Base-by-base conservation (phyloP, 2,797 vertebrate genomes). In the Mus caroli region DNA sequence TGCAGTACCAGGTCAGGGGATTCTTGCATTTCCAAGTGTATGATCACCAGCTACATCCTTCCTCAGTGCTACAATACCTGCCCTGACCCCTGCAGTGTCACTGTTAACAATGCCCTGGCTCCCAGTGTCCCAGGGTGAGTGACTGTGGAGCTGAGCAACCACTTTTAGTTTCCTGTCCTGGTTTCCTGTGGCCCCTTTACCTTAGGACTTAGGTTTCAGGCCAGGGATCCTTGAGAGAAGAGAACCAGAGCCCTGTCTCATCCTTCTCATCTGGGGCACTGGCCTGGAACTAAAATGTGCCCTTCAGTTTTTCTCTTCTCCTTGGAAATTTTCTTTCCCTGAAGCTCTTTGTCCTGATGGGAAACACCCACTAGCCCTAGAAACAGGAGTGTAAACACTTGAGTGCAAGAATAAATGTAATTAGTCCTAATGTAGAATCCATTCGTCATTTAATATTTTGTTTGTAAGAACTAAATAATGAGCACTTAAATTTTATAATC, bases 361-460 rank as follows among this genome's bases (percentile, higher is more conserved):
- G 58, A 19, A 73, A 11, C 80, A 69, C 26, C 34, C 26, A 31
- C 58, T 40, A 87, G 40, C 50, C 34, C 62, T 97, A 94, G 82
- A 96, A 91, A 94, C 75, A 52, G 58, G 50, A 92, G 24, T 69
- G 22, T 88, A 96, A 93, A 92, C 40, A 88, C 26, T 82, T 52
- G 50, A 88, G 56, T 31, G n/a, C 64, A 77, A 24, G 22, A 88
- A 86, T 46, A 46, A 80, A 79, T 31, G 13, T 14, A 40, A 40
- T 43, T 80, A 60, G 15, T 80, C 50, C 77, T 90, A 82, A 80
- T 90, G 64, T 78, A 62, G 13, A 82, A 79, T 31, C 7, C 11
- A n/a, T 0, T 6, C 8, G 15, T n/a, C 69, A 67, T 31, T 62
- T 88, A 40, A 12, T 79, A n/a, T 67, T 94, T 88, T 85, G 26